A percentile compares a stretch with the other conserved stretches of the same genome.
Conservation (phyloP, 2,888 invertebrate species). For the Desoria tigrina region DNA sequence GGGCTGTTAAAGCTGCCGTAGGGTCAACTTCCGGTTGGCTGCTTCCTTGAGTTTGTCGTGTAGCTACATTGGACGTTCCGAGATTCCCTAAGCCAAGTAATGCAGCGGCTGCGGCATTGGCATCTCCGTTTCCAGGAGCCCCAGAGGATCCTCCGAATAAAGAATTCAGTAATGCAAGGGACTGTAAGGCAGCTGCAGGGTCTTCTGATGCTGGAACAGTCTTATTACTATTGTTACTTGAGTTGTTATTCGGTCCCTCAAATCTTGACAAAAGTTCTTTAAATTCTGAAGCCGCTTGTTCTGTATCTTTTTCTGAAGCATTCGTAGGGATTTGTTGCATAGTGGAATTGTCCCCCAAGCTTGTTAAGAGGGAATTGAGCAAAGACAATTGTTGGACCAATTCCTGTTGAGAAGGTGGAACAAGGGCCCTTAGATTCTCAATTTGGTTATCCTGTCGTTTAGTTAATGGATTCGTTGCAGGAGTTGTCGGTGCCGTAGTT, state of each 20-base stretch:
- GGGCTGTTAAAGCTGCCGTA: slow-evolving; percentile 30
- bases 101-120: slow-evolving; percentile 27
- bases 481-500: background rate
- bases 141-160: slow-evolving; percentile 25
- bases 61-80: slow-evolving; percentile 19
- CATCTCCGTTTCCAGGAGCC: background rate
- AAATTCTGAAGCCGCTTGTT: background rate
- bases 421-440: slow-evolving; percentile 23
- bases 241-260: slow-evolving; percentile 23
- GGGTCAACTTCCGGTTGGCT: slow-evolving; percentile 21
- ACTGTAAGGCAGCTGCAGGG: slow-evolving; percentile 13
- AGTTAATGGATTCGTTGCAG: background rate
- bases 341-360: slow-evolving; percentile 27
- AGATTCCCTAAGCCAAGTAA: slow-evolving; percentile 31
- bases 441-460: background rate
- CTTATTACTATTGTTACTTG: background rate
- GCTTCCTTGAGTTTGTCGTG: slow-evolving; percentile 11
- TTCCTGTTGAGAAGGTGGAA: slow-evolving; percentile 37
- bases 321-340: slow-evolving; percentile 16
- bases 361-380: slow-evolving; percentile 42
- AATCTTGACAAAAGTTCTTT: background rate
- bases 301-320: background rate
- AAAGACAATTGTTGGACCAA: slow-evolving; percentile 42
- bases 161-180: slow-evolving; percentile 36
- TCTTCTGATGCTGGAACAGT: background rate